Base-by-base conservation (phyloP, 2,113 vertebrate species). In the Pseudorectes ferrugineus region DNA sequence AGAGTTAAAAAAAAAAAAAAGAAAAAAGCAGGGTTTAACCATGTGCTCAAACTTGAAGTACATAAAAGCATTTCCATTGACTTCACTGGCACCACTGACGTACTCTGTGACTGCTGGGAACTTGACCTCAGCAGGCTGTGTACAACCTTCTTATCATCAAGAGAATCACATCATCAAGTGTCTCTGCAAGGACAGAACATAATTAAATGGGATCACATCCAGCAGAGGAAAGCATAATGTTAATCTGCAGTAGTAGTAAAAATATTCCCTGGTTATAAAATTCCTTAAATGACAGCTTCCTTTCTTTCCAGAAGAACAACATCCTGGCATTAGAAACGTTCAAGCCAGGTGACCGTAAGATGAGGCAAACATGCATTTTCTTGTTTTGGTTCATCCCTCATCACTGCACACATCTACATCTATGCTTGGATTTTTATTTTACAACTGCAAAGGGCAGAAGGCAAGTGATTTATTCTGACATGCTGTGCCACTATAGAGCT, bases 131-230 rank as follows among this genome's bases (percentile, higher is more conserved):
- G 43, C 52, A 28, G 83, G 45, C 82, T 81, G 19, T 11, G 35
- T 65, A n/a, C 73, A 77, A 67, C 70, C 73, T 71, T 67, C 65
- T 48, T 67, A 65, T 22, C 67, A 86, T 46, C 63, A 57, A 83
- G 75, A 79, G 35, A 85, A 36, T 43, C 79, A 76, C 72, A 79
- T 55, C 91, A 82, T 61, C 65, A n/a, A 93, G 51, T 70, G 76
- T 63, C 76, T 95, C 79, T 85, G 70, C 62, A 91, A 89, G 92
- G 81, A 88, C 77, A 89, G 74, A 52, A 89, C 54, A 52, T 61
- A 79, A 93, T 93, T 78, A 81, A 70, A 93, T 52, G 61, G 1
- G 5, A 71, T 86, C 73, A 63, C 26, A 42, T 67, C 57, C 68
- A 71, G 52, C 48, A 85, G 46, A 78, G 51, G 65, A 91, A 86